phyloP scores from a whole-genome alignment of 2,888 invertebrate genomes.

The Gryllus longicercus region DNA sequence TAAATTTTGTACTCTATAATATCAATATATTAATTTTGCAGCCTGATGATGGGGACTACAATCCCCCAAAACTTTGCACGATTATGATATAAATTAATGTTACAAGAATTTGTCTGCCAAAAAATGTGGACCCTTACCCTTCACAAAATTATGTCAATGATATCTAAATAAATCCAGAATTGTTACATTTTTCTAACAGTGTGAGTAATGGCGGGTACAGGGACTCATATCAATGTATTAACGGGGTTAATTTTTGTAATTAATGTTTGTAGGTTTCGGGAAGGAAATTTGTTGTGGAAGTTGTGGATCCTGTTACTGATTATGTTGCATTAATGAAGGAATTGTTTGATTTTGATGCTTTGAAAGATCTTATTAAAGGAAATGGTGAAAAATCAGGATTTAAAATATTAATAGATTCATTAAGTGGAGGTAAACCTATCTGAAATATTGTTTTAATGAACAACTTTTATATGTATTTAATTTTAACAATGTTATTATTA shows the following conservation, averaged over 20 bases:
- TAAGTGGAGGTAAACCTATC: constrained; percentile 80
- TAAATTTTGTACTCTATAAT: too few species aligned
- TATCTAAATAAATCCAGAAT: too few species aligned
- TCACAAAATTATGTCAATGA: too few species aligned
- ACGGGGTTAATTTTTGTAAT: constrained; percentile 31
- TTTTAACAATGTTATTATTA: constrained; percentile 29
- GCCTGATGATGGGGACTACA: too few species aligned
- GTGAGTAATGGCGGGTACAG: too few species aligned
- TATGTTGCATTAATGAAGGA: constrained; percentile 89
- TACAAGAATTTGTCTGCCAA: too few species aligned
- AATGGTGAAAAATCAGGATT: constrained; percentile 61
- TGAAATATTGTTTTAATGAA: background rate
- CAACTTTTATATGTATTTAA: background rate
- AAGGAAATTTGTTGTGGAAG: constrained; percentile 72
- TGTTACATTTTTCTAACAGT: too few species aligned
- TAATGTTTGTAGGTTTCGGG: constrained; percentile 59
- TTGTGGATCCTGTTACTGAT: constrained; percentile 86
- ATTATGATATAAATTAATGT: too few species aligned
- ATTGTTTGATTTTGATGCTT: constrained; percentile 89
- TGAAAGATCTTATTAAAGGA: constrained; percentile 71
- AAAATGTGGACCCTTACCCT: too few species aligned
- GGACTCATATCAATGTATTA: too few species aligned
- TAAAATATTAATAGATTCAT: constrained; percentile 84
- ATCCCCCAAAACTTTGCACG: too few species aligned
- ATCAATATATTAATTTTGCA: too few species aligned